Base-by-base conservation (phyloP, 2,888 invertebrate species). In the Orchesella flavescens region DNA sequence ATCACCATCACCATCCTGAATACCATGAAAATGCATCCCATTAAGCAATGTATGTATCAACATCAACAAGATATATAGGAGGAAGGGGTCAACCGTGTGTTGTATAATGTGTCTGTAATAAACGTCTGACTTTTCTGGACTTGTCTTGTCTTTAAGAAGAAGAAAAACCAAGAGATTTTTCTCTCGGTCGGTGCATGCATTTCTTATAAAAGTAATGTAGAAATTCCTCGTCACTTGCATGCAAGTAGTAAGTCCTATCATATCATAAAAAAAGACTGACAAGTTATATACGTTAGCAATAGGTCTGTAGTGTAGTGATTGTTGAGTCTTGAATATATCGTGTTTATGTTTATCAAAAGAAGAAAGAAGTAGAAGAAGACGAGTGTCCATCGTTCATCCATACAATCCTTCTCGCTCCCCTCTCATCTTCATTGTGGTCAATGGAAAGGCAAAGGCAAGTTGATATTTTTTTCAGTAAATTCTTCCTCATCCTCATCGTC, bases 381-480 rank as follows among this genome's bases (percentile, higher is more conserved):
- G 23, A n/a, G 63, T 10, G 3, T 5, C 21, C n/a, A n/a, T n/a
- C n/a, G n/a, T n/a, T n/a, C n/a, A n/a, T n/a, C n/a, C 53, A 17
- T 53, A 17, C 53, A 53, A n/a, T 24, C 55, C n/a, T 59, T 23
- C 49, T 63, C 15, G 49, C 17, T 77, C 46, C 24, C 53, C 49
- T 53, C 15, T 74, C 17, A 23, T 74, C 63, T 63, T 34, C 53
- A 7, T 49, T 65, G 23, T 75, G 76, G 68, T 76, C 76, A 76
- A 76, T 55, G 24, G 23, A 49, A 15, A 49, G n/a, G n/a, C 49
- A 7, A 12, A 59, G 59, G 24, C 63, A 23, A 63, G 19, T 34
- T 57, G 57, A 71, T 71, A n/a, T n/a, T n/a, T 55, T 71, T 71
- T 55, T 73, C 24, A 46, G 66, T 69, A 68, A 55, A 34, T 61